Conservation (phyloP, 2,888 invertebrate genomes). For the Tipula lateralis region DNA sequence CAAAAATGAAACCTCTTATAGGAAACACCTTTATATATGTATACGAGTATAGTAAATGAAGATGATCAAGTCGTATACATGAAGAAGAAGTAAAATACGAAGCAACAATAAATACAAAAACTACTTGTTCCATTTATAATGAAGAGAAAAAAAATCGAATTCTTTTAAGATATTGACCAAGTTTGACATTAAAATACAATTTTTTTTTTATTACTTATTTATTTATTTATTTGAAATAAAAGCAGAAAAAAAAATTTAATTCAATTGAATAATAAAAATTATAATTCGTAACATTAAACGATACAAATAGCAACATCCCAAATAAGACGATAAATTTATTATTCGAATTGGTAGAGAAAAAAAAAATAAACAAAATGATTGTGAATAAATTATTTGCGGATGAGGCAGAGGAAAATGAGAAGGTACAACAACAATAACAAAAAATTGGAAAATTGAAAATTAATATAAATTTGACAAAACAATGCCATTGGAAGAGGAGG, state of each 20-base stretch:
- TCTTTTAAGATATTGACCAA: slow-evolving; percentile 19
- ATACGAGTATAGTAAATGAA: neutral
- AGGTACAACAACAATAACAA: neutral
- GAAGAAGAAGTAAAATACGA: neutral
- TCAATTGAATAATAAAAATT: slow-evolving; percentile 24
- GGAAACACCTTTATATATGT: too few relatives aligned
- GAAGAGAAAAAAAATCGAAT: slow-evolving; percentile 24
- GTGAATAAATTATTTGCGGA: neutral
- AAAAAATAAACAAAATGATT: neutral
- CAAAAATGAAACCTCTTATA: too few relatives aligned
- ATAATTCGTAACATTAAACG: slow-evolving; percentile 24
- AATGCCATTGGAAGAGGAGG: slow-evolving; percentile 19
- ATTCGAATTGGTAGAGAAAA: neutral
- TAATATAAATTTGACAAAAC: slow-evolving; percentile 11
- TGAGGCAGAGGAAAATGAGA: slow-evolving; percentile 11
- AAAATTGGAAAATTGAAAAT: neutral
- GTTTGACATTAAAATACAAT: slow-evolving; percentile 24
- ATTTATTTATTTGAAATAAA: neutral
- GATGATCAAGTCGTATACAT: neutral
- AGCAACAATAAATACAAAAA: slow-evolving; percentile 6
- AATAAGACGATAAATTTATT: slow-evolving; percentile 24
- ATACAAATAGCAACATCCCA: slow-evolving; percentile 24
- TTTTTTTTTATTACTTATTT: neutral
- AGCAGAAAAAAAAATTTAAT: neutral
- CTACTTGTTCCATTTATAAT: slow-evolving; percentile 24